phyloP scores from a whole-genome alignment of 2,888 invertebrate species.

The Girardia tigrina region DNA sequence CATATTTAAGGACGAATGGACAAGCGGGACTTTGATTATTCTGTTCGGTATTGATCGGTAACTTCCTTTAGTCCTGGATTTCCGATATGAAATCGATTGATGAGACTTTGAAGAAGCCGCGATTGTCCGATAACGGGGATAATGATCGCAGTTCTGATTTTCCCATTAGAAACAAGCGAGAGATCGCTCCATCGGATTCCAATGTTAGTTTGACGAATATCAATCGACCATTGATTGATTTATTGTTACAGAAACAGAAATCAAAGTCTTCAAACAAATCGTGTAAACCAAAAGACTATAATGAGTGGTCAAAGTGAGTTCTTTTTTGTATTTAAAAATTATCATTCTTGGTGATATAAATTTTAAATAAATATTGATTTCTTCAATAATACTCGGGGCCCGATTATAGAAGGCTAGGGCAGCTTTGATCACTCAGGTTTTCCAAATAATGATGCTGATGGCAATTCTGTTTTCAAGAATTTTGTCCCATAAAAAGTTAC shows the following conservation, averaged over 20 bases:
- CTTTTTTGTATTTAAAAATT: too few species aligned
- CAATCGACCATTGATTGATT: not conserved
- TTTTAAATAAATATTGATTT: too few species aligned
- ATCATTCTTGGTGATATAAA: too few species aligned
- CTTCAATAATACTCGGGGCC: too few species aligned
- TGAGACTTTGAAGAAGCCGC: not conserved
- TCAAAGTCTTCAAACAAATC: not conserved
- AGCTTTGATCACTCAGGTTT: too few species aligned
- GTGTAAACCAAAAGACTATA: not conserved
- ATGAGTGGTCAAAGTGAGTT: not conserved
- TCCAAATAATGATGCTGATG: too few species aligned
- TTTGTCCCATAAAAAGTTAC: too few species aligned
- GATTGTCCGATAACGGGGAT: not conserved
- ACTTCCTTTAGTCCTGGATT: constrained; percentile 6
- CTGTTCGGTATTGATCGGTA: too few species aligned
- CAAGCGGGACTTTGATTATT: too few species aligned
- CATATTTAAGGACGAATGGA: too few species aligned
- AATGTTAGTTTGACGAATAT: not conserved
- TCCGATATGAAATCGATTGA: not conserved
- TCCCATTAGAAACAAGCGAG: not conserved
- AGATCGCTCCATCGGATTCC: not conserved
- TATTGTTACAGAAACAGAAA: not conserved
- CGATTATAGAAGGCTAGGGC: too few species aligned
- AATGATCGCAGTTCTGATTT: not conserved
- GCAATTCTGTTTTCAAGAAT: too few species aligned